Evolutionary conservation across 53 echinoderm and acorn worm genomes (phyloP).

Genomic region (Henricia sp.): DNA sequence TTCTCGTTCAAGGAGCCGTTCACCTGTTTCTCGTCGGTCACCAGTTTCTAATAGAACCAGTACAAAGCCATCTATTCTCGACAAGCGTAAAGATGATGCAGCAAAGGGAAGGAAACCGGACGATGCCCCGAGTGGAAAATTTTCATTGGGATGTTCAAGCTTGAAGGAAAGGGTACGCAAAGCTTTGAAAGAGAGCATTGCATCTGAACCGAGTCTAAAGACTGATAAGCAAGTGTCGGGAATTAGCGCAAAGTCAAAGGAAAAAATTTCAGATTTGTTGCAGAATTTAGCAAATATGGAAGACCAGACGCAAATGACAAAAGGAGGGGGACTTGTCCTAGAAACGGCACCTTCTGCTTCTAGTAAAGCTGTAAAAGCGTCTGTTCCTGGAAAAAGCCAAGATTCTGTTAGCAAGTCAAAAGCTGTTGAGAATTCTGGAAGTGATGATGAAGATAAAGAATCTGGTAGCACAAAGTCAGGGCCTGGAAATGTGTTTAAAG

Average conservation of each 20-base stretch:
- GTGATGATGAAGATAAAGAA: slow-evolving; percentile 35
- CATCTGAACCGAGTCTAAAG: slow-evolving; percentile 83
- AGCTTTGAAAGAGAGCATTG: slow-evolving; percentile 87
- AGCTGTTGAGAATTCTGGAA: slow-evolving; percentile 19
- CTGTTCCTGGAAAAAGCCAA: slow-evolving; percentile 21
- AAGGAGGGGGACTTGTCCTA: slow-evolving; percentile 88
- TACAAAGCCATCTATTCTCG: slow-evolving; percentile 30
- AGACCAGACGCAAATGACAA: slow-evolving; percentile 80
- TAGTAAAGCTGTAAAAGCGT: slow-evolving; percentile 17
- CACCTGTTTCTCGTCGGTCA: slow-evolving; percentile 31
- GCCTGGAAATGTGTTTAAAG: slow-evolving; percentile 63
- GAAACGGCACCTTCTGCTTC: slow-evolving; percentile 44
- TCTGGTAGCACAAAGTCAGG: slow-evolving; percentile 25
- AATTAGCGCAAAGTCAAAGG: slow-evolving; percentile 76
- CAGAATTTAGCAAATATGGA: slow-evolving; percentile 80
- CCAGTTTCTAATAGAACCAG: slow-evolving; percentile 25
- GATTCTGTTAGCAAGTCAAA: slow-evolving; percentile 35
- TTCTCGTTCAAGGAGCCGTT: slow-evolving; percentile 71
- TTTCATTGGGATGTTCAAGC: slow-evolving; percentile 45
- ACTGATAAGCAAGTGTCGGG: slow-evolving; percentile 68
- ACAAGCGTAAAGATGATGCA: slow-evolving; percentile 56
- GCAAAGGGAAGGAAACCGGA: slow-evolving; percentile 38
- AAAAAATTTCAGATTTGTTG: slow-evolving; percentile 87
- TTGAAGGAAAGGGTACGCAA: slow-evolving; percentile 90
- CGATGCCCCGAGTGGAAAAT: neutral